Conservation (phyloP, 2,797 vertebrate genomes). For the Lagocephalus sceleratus region DNA sequence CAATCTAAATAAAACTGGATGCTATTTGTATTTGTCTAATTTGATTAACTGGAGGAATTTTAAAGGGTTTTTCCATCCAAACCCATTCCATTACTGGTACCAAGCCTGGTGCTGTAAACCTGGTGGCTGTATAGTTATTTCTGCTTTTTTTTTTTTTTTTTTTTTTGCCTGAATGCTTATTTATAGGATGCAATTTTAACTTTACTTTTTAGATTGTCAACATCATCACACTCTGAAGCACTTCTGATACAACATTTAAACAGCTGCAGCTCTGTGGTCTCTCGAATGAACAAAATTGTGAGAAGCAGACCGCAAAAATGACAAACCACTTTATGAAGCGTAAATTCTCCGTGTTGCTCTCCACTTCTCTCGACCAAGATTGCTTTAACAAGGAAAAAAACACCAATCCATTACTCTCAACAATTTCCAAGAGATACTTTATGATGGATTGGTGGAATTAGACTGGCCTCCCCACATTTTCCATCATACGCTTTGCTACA, state of each 20-base stretch:
- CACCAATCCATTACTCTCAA: slow-evolving; percentile 19
- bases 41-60: slow-evolving; percentile 58
- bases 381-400: slow-evolving; percentile 36
- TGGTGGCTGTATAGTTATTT: not conserved
- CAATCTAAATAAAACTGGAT: slow-evolving; percentile 58
- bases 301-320: slow-evolving; percentile 54
- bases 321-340: slow-evolving; percentile 45
- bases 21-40: slow-evolving; percentile 64
- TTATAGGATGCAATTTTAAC: too few relatives aligned
- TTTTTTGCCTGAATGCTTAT: not conserved
- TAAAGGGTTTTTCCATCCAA: slow-evolving; percentile 48
- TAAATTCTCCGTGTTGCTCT: slow-evolving; percentile 12
- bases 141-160: too few relatives aligned
- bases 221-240: slow-evolving; percentile 5
- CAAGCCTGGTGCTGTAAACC: not conserved
- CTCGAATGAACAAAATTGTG: slow-evolving; percentile 46
- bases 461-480: slow-evolving; percentile 6
- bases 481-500: not conserved
- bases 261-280: too few relatives aligned
- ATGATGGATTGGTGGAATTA: slow-evolving; percentile 12
- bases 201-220: slow-evolving; percentile 14
- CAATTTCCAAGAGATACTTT: slow-evolving; percentile 21
- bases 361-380: slow-evolving; percentile 12
- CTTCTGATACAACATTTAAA: too few relatives aligned
- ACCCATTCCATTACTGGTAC: slow-evolving; percentile 11